These are phyloP conservation scores for Acromyrmex echinatior DNA, from an alignment of 1,140 invertebrate genomes.

Conservation along the genomic window DNA sequence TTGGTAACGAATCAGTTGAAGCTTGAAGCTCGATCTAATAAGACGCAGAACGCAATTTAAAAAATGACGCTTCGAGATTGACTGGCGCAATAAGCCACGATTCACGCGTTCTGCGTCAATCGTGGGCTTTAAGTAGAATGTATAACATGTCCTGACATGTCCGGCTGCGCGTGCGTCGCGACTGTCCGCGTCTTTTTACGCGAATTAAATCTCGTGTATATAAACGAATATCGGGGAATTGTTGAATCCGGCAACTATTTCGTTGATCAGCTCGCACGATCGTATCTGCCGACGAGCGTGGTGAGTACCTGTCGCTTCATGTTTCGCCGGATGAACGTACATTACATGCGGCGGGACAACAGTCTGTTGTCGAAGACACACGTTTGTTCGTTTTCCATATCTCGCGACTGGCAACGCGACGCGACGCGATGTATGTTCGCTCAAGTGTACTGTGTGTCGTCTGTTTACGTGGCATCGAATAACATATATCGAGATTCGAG, in stretches of 20 bases:
- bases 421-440: not conserved
- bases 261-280: no score
- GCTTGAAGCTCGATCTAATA: no score
- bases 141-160: no score
- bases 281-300: not conserved
- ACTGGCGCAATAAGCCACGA: no score
- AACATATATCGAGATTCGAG: not conserved
- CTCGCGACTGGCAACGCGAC: no score
- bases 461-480: not conserved
- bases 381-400: no score
- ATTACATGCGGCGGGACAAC: not conserved
- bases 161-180: no score
- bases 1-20: no score
- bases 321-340: not conserved
- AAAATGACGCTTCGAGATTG: no score
- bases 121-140: no score
- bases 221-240: not conserved
- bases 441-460: not conserved
- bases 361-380: not conserved
- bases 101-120: no score
- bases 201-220: not conserved
- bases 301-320: not conserved
- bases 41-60: no score
- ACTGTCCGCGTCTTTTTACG: not conserved
- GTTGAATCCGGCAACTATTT: not conserved